Evolutionary conservation across 1,140 invertebrate genomes (phyloP).

Genomic region (Leucophenga varia): DNA sequence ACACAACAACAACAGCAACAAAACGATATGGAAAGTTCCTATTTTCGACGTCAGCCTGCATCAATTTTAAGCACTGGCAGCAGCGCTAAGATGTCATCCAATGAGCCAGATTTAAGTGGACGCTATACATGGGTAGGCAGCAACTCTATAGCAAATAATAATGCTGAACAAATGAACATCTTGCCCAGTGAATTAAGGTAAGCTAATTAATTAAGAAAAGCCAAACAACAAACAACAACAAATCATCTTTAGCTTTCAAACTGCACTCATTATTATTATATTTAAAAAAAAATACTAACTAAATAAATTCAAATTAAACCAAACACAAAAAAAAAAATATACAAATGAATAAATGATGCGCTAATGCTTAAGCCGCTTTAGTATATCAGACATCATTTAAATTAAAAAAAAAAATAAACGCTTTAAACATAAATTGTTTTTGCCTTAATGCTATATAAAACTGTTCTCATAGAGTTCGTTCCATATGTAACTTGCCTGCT

Average conservation of each 20-base stretch:
- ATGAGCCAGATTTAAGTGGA: slow-evolving; percentile 29
- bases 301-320: background rate
- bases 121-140: slow-evolving; percentile 41
- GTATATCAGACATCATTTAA: too few species aligned
- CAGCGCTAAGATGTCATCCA: slow-evolving; percentile 4
- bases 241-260: too few species aligned
- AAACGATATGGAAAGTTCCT: slow-evolving; percentile 73
- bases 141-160: slow-evolving; percentile 14
- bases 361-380: too few species aligned
- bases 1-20: slow-evolving; percentile 21
- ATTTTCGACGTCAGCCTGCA: slow-evolving; percentile 73
- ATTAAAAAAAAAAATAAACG: too few species aligned
- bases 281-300: background rate
- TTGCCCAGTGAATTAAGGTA: background rate
- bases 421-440: too few species aligned
- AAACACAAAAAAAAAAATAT: slow-evolving; percentile 13
- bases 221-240: too few species aligned
- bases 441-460: too few species aligned
- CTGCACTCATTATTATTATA: background rate
- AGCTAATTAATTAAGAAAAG: slow-evolving; percentile 31
- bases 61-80: slow-evolving; percentile 62
- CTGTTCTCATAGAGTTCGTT: too few species aligned
- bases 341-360: too few species aligned
- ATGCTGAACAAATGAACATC: background rate
- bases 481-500: too few species aligned